A percentile compares a stretch with the other conserved stretches of the same genome.
Evolutionary conservation across 1,140 invertebrate species (phyloP).

Genomic region (Lepidurus couesii): DNA sequence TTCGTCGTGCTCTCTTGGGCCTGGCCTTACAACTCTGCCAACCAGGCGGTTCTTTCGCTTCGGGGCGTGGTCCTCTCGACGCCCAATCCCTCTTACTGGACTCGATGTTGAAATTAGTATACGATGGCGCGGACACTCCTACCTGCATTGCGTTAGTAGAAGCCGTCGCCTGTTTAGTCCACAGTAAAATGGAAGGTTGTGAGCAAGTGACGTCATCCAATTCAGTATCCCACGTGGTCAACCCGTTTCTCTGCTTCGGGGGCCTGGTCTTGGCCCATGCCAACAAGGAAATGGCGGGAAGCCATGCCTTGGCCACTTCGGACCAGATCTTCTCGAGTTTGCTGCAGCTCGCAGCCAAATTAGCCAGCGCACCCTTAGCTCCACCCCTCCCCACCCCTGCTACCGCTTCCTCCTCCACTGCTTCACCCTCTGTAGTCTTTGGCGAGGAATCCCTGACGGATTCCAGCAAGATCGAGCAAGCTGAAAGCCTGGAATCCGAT

Average conservation of each 20-base stretch:
- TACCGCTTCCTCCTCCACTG: neutral
- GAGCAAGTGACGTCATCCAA: neutral
- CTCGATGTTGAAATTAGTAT: slow-evolving; percentile 53
- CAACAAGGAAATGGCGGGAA: neutral
- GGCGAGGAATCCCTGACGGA: neutral
- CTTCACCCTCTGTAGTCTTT: neutral
- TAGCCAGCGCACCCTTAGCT: neutral
- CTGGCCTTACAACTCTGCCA: slow-evolving; percentile 62
- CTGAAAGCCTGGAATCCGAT: neutral
- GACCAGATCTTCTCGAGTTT: neutral
- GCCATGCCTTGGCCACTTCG: neutral
- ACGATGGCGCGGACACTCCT: neutral
- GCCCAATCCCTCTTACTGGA: slow-evolving; percentile 69
- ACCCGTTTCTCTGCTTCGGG: neutral
- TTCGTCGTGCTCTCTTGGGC: slow-evolving; percentile 63
- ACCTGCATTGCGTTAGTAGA: neutral
- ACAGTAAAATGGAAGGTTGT: neutral
- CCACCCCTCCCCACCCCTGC: neutral
- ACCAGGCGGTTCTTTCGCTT: slow-evolving; percentile 61
- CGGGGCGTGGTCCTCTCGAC: slow-evolving; percentile 69
- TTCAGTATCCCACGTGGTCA: neutral
- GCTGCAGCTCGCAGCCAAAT: neutral
- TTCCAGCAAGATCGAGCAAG: neutral
- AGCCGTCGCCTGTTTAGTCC: neutral
- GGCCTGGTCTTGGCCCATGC: neutral